These are phyloP conservation scores for Adelges cooleyi DNA, from an alignment of 1,140 invertebrate genomes.

Conservation along the genomic window DNA sequence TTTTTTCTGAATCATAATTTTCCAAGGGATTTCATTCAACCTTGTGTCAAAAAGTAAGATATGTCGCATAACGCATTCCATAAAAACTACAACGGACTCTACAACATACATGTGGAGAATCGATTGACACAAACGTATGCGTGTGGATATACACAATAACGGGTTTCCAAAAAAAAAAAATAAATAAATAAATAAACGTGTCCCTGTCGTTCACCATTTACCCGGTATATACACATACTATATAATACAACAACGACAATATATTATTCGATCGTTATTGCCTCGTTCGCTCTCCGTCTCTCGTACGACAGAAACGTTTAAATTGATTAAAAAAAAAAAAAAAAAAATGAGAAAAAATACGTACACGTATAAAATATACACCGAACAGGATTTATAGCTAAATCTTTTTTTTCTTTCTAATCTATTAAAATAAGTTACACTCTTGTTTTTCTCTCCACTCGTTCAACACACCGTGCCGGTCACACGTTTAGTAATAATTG, in stretches of 20 bases:
- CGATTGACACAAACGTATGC: background rate
- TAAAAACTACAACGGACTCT: too few species aligned
- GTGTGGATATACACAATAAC: background rate
- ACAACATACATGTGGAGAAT: background rate
- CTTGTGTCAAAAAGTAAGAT: background rate
- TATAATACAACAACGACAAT: background rate
- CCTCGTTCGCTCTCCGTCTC: background rate
- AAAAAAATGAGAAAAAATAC: background rate
- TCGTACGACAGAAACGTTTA: conserved; percentile 23
- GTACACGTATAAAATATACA: background rate
- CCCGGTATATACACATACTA: too few species aligned
- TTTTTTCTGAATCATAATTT: background rate
- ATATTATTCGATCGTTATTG: conserved; percentile 26
- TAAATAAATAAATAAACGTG: too few species aligned
- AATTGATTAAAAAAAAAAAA: conserved; percentile 26
- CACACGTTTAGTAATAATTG: conserved; percentile 10
- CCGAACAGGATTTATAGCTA: conserved; percentile 23
- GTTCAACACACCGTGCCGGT: background rate
- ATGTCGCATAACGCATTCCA: too few species aligned
- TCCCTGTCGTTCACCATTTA: background rate
- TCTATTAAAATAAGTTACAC: conserved; percentile 23
- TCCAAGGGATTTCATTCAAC: conserved; percentile 1
- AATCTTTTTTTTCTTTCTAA: conserved; percentile 13
- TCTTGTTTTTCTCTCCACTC: conserved; percentile 8
- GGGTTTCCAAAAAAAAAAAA: background rate